Conservation (phyloP, 2,888 invertebrate species). For the Caprella mutica region DNA sequence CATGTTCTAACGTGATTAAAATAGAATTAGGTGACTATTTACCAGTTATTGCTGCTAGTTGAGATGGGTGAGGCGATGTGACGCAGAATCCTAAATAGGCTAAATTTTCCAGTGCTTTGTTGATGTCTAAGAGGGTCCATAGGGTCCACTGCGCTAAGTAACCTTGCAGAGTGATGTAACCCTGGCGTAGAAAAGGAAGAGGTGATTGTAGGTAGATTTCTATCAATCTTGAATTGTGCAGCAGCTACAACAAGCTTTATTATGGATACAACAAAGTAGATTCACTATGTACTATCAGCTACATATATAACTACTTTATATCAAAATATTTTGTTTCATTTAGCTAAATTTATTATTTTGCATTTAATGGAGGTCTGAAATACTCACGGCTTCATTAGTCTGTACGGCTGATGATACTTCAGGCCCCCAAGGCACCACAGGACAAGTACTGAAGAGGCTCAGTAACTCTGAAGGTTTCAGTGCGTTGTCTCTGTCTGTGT, state of each 20-base stretch:
- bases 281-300: no score
- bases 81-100: conserved; percentile 89
- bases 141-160: conserved; percentile 95
- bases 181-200: conserved; percentile 42
- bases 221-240: background rate
- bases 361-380: no score
- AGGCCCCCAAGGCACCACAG: conserved; percentile 77
- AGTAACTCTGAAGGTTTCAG: conserved; percentile 80
- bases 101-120: conserved; percentile 81
- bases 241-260: no score
- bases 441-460: conserved; percentile 84
- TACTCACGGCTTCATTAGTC: conserved; percentile 60
- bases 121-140: conserved; percentile 77
- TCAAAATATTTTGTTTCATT: no score
- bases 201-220: background rate
- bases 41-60: conserved; percentile 70
- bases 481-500: conserved; percentile 84
- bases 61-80: conserved; percentile 69
- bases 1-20: background rate
- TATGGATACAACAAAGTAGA: no score
- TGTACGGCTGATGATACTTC: conserved; percentile 53
- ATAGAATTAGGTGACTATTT: conserved; percentile 37
- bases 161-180: conserved; percentile 79
- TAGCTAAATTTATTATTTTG: no score
- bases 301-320: no score